Conservation (phyloP, 1,140 invertebrate species). For the Caenorhabditis tropicalis region DNA sequence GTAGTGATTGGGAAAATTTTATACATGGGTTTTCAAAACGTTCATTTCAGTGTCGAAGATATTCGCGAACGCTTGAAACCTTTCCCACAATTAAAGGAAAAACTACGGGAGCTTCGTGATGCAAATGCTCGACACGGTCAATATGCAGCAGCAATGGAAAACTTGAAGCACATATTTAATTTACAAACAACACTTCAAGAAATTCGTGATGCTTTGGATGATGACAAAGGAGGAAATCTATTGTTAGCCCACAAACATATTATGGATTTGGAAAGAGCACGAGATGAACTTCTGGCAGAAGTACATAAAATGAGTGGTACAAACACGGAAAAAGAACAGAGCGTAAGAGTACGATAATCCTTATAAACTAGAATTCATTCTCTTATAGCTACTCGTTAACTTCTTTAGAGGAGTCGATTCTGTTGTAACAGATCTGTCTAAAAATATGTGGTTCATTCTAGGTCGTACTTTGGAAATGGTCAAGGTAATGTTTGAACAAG, state of each 20-base stretch:
- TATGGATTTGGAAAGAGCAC: constrained; percentile 91
- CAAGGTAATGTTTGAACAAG: no score
- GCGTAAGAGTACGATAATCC: constrained; percentile 72
- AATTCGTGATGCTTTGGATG: constrained; percentile 89
- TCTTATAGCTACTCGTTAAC: constrained; percentile 79
- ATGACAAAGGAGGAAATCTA: constrained; percentile 81
- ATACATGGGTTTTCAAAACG: constrained; percentile 38
- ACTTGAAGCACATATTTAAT: constrained; percentile 96
- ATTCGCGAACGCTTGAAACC: constrained; percentile 78
- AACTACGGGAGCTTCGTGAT: constrained; percentile 84
- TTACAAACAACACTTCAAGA: constrained; percentile 86
- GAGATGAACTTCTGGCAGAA: constrained; percentile 93
- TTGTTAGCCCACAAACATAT: constrained; percentile 88
- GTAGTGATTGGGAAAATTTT: constrained; percentile 56
- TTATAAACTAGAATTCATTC: neutral
- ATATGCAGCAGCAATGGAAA: constrained; percentile 95
- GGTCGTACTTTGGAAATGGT: constrained; percentile 90
- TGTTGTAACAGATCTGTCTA: constrained; percentile 86
- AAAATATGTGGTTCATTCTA: constrained; percentile 87
- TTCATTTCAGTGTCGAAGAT: constrained; percentile 75
- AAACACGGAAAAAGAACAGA: constrained; percentile 81
- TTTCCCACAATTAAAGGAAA: constrained; percentile 80
- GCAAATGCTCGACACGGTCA: constrained; percentile 89
- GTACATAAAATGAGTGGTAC: constrained; percentile 90
- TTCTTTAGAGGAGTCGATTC: constrained; percentile 94